Base-by-base conservation (phyloP, 1,140 invertebrate species). In the Sycobia sp. region DNA sequence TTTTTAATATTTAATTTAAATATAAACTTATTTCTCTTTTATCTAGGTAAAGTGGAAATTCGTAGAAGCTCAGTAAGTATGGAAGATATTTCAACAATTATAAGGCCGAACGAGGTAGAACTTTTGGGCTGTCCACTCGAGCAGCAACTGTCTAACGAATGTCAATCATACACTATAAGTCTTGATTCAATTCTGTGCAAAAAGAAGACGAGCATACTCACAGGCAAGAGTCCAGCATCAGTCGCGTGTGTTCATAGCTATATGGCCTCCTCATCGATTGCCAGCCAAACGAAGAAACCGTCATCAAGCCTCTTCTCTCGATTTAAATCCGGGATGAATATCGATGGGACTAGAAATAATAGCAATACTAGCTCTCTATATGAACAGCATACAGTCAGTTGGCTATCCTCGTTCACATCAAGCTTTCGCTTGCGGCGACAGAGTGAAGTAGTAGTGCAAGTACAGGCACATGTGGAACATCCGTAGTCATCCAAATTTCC, bases 61-160 rank as follows among this genome's bases (percentile, higher is more conserved):
- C 67, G 80, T 13, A 69, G 79, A 11, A 82, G 80, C 47, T 80
- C 79, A 0, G 80, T 79, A 1, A 81, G 79, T 27, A 82, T 81
- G 80, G 80, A 82, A 54, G 79, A 81, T 36, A 82, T 81, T 27
- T 79, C 79, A 13, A 80, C 80, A 55, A 82, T 81, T 22, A 73
- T 74, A 2, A 82, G 80, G 32, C 75, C 80, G 41, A 73, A 73
- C 2, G 79, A 81, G 20, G 18, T 62, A 3, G 65, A 51, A 2
- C 54, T 76, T n/a, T 29, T 79, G 3, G 76, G 75, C 8, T 64
- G 67, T 16, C 56, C 77, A 7, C 74, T 80, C 23, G 69, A 75
- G 14, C 74, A 81, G 25, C 68, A 73, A 5, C 78, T 78, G 25
- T 76, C 76, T 8, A 43, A 70, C 1, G 80, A 80, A 25, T 76